A percentile compares a stretch with the other conserved stretches of the same genome.
phyloP scores from a whole-genome alignment of 30 jellyfish, hydroid and myxozoan species.

The Turritopsis rubra region DNA sequence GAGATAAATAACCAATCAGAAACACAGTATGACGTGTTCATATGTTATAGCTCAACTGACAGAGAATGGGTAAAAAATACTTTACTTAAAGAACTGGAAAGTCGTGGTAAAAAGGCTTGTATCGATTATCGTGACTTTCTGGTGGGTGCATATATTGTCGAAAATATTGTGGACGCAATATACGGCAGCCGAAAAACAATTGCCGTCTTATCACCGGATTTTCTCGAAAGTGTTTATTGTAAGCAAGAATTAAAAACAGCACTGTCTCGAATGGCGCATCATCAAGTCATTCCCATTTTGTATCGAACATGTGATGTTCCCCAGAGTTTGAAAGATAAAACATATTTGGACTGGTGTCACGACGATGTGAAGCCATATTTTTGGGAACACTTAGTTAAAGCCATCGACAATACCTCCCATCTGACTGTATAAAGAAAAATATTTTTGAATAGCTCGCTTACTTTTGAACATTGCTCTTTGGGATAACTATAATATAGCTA shows the following conservation, averaged over 20 bases:
- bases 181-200: constrained; percentile 60
- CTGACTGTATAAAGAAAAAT: too few relatives aligned
- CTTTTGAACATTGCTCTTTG: too few relatives aligned
- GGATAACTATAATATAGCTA: too few relatives aligned
- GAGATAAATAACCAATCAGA: neutral
- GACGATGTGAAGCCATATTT: constrained; percentile 64
- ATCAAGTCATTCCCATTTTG: constrained; percentile 59
- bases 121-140: constrained; percentile 62
- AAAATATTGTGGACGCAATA: constrained; percentile 68
- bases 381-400: constrained; percentile 58
- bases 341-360: constrained; percentile 84
- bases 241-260: constrained; percentile 69
- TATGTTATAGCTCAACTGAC: constrained; percentile 70
- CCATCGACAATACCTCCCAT: constrained; percentile 10
- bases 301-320: constrained; percentile 62
- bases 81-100: constrained; percentile 33
- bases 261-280: constrained; percentile 38
- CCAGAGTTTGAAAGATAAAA: constrained; percentile 31
- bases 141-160: constrained; percentile 53
- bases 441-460: too few relatives aligned
- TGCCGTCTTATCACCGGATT: constrained; percentile 86
- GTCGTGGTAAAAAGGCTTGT: constrained; percentile 45
- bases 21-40: constrained; percentile 45
- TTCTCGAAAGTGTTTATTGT: constrained; percentile 58
- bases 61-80: constrained; percentile 59